Evolutionary conservation across 1,140 invertebrate species (phyloP).

Genomic region (Euura lappo): DNA sequence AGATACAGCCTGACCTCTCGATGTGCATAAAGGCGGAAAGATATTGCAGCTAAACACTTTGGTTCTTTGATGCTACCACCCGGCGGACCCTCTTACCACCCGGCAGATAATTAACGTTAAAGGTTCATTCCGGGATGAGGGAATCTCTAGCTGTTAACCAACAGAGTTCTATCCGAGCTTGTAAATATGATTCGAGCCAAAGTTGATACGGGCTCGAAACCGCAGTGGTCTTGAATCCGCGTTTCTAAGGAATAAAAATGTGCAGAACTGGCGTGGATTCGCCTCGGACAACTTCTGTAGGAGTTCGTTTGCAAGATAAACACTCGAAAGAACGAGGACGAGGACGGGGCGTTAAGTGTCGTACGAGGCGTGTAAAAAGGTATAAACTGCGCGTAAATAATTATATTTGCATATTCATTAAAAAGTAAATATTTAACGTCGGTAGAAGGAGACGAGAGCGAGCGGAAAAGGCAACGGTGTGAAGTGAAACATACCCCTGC

Average conservation of each 20-base stretch:
- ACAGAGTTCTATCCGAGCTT: neutral
- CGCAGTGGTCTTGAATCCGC: neutral
- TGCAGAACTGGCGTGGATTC: too few species aligned
- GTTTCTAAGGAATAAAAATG: too few species aligned
- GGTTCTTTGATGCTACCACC: constrained; percentile 50
- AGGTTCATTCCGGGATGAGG: constrained; percentile 41
- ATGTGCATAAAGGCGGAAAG: constrained; percentile 50
- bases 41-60: constrained; percentile 47
- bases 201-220: neutral
- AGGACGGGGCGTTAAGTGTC: constrained; percentile 4
- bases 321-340: neutral
- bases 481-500: constrained; percentile 52
- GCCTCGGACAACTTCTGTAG: too few species aligned
- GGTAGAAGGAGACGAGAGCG: constrained; percentile 8
- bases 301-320: neutral
- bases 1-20: constrained; percentile 9
- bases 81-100: constrained; percentile 13
- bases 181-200: neutral
- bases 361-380: constrained; percentile 53
- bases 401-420: constrained; percentile 64
- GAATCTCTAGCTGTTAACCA: neutral
- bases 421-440: constrained; percentile 62
- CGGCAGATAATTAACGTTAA: constrained; percentile 52
- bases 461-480: constrained; percentile 38
- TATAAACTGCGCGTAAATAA: constrained; percentile 61